Evolutionary conservation across 2,888 invertebrate genomes (phyloP).

Genomic region (Hypomecis atomaria): DNA sequence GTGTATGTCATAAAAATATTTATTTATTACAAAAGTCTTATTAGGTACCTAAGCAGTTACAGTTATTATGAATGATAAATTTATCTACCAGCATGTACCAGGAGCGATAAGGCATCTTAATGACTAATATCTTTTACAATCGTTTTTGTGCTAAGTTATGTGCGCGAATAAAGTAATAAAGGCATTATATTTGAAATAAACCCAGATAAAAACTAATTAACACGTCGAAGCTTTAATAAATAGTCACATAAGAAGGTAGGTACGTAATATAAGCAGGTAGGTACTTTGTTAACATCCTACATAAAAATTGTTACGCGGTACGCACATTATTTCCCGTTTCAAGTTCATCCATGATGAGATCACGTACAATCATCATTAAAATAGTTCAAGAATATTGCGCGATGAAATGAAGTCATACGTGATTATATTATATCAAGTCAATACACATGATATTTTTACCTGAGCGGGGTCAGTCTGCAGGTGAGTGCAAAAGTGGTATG

Average conservation of each 20-base stretch:
- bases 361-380: constrained; percentile 49
- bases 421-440: constrained; percentile 24
- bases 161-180: background rate
- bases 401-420: constrained; percentile 39
- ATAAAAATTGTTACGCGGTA: constrained; percentile 29
- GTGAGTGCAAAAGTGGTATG: constrained; percentile 10
- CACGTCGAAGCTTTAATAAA: constrained; percentile 23
- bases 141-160: constrained; percentile 1
- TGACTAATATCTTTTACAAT: background rate
- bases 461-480: constrained; percentile 10
- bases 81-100: background rate
- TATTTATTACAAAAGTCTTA: no score
- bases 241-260: constrained; percentile 4
- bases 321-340: constrained; percentile 39
- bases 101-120: constrained; percentile 1
- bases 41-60: no score
- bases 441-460: constrained; percentile 14
- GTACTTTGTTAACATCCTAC: constrained; percentile 21
- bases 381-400: constrained; percentile 47
- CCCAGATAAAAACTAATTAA: constrained; percentile 9
- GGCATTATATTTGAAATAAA: constrained; percentile 10
- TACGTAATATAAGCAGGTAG: constrained; percentile 26
- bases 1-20: no score
- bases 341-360: constrained; percentile 59
- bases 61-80: background rate